Evolutionary conservation across 2,113 vertebrate genomes (phyloP), one percentile per base, ranked within the genome.

Genomic region (Oryzias curvinotus): DNA sequence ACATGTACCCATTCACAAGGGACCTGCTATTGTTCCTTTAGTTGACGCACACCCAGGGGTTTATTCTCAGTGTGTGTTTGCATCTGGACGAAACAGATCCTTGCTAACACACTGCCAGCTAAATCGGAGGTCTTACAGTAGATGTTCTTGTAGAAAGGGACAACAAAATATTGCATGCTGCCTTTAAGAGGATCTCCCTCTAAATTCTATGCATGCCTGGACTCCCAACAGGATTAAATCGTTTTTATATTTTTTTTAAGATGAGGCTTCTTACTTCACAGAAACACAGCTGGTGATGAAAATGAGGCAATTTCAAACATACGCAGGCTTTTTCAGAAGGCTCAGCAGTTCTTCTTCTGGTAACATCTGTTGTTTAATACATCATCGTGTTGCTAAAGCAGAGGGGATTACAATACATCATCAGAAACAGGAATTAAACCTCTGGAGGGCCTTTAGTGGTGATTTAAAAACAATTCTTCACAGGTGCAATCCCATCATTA

Each of bases 101-200:
- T 44, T 64, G 67, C 55, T 64, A 70, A 70, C 57, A 52, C 42
- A 60, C 81, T 84, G 68, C 73, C 79, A 81, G 78, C 74, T 74
- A 67, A 76, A 86, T 78, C 73, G 78, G 62, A 42, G 47, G 81
- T 84, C 84, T 84, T 84, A 71, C 69, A 77, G 86, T 84, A 84
- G 67, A 82, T 81, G 77, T 85, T 80, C 42, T 65, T 28, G 71
- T 68, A 71, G 78, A 76, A 76, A 73, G 72, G 65, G 62, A 85
- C 68, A 79, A 42, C 69, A 73, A 73, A 67, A 56, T 76, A 75
- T 74, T 65, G 71, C 42, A 18, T 26, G 41, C 65, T 69, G 79
- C 77, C 69, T 85, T 77, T 81, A 85, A 78, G 84, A 84, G 80
- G 84, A 82, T 80, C 78, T 59, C 65, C 83, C 64, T 84, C 71